phyloP scores from a whole-genome alignment of 2,113 vertebrate genomes.

The Zosterops pallidus region DNA sequence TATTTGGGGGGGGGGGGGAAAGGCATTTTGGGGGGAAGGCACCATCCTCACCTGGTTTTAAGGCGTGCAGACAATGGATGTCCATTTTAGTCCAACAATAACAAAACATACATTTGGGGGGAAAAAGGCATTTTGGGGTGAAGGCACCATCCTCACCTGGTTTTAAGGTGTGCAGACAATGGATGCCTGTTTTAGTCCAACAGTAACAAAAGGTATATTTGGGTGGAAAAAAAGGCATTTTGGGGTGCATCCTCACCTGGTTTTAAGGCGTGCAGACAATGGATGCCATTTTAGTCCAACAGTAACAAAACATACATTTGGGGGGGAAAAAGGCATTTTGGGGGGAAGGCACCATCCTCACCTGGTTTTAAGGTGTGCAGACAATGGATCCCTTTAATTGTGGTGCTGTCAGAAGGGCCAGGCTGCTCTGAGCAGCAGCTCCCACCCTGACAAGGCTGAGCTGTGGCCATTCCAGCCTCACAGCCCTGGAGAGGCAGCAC shows the following conservation, averaged over 20 bases:
- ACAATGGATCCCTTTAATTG: not conserved
- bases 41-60: not conserved
- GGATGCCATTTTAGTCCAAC: not conserved
- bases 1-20: too few species aligned
- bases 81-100: not conserved
- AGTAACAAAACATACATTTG: not conserved
- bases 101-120: not conserved
- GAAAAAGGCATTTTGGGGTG: not conserved
- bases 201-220: not conserved
- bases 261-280: not conserved
- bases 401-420: not conserved
- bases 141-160: not conserved
- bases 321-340: fast-evolving
- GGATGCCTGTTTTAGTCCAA: not conserved
- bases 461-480: not conserved
- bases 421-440: not conserved
- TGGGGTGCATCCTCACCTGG: not conserved
- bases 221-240: fast-evolving
- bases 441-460: not conserved
- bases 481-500: too few species aligned
- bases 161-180: not conserved
- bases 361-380: not conserved
- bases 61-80: not conserved
- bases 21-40: not conserved
- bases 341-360: not conserved